Evolutionary conservation across 2,888 invertebrate genomes (phyloP).

Genomic region (Alviniconcha strummeri): DNA sequence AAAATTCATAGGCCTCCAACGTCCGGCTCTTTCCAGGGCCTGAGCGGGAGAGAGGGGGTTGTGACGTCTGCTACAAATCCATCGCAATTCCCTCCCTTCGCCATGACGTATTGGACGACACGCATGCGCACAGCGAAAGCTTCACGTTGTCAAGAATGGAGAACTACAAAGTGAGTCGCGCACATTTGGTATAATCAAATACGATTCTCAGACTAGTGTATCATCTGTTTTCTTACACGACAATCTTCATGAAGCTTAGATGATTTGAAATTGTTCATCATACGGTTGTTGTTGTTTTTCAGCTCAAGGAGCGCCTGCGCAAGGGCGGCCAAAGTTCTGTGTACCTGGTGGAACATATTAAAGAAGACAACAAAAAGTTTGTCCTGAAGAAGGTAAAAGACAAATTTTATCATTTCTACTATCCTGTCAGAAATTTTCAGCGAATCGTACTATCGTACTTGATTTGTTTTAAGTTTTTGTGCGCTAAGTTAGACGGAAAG

Average conservation of each 20-base stretch:
- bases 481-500: neutral
- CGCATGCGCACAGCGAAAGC: slow-evolving; percentile 59
- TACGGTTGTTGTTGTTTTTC: slow-evolving; percentile 34
- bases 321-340: slow-evolving; percentile 67
- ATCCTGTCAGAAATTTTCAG: neutral
- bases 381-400: slow-evolving; percentile 66
- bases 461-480: neutral
- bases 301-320: slow-evolving; percentile 66
- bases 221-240: neutral
- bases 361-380: slow-evolving; percentile 55
- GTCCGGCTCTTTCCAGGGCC: no score
- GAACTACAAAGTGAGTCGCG: slow-evolving; percentile 54
- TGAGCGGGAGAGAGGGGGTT: no score
- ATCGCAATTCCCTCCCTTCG: neutral
- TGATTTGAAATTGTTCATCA: neutral
- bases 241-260: neutral
- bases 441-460: neutral
- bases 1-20: no score
- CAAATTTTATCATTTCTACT: neutral
- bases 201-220: slow-evolving; percentile 7
- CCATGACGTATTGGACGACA: slow-evolving; percentile 30
- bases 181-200: neutral
- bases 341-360: slow-evolving; percentile 55
- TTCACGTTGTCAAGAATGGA: slow-evolving; percentile 67
- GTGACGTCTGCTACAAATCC: neutral